Evolutionary conservation across 2,888 invertebrate genomes (phyloP).

Genomic region (Itoplectis maculator): DNA sequence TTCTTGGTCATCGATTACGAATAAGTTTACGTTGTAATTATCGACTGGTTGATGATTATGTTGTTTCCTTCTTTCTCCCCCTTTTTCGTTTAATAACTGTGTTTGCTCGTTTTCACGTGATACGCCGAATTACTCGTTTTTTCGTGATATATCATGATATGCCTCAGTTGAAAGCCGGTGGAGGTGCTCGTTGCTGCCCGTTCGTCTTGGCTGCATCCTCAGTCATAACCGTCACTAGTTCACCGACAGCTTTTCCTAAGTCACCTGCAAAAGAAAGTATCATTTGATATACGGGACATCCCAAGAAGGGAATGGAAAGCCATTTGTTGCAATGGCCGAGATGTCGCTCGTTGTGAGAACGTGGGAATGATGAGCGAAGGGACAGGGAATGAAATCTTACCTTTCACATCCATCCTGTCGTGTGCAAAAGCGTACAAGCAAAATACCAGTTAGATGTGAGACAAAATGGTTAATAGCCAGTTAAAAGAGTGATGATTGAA

Average conservation of each 20-base stretch:
- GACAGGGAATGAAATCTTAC: slow-evolving; percentile 75
- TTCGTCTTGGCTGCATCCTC: slow-evolving; percentile 87
- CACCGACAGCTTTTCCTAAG: slow-evolving; percentile 94
- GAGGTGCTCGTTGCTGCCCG: slow-evolving; percentile 80
- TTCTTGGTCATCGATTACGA: slow-evolving; percentile 78
- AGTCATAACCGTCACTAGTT: slow-evolving; percentile 95
- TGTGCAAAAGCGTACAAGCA: slow-evolving; percentile 72
- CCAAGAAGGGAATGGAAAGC: background rate
- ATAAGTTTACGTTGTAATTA: slow-evolving; percentile 55
- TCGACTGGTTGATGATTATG: slow-evolving; percentile 57
- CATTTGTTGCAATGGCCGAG: background rate
- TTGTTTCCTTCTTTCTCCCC: slow-evolving; percentile 11
- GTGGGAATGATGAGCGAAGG: background rate
- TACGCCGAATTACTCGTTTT: background rate
- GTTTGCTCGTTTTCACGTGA: slow-evolving; percentile 25
- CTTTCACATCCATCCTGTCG: slow-evolving; percentile 85
- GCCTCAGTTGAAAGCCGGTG: slow-evolving; percentile 81
- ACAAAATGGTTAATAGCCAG: slow-evolving; percentile 6
- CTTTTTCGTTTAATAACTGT: slow-evolving; percentile 19
- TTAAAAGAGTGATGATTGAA: background rate
- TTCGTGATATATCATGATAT: slow-evolving; percentile 53
- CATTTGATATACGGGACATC: background rate
- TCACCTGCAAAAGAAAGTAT: slow-evolving; percentile 87
- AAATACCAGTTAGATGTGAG: slow-evolving; percentile 38
- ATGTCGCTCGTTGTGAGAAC: background rate